Evolutionary conservation across 2,113 vertebrate species (phyloP).

Genomic region (Leucosticte australis): DNA sequence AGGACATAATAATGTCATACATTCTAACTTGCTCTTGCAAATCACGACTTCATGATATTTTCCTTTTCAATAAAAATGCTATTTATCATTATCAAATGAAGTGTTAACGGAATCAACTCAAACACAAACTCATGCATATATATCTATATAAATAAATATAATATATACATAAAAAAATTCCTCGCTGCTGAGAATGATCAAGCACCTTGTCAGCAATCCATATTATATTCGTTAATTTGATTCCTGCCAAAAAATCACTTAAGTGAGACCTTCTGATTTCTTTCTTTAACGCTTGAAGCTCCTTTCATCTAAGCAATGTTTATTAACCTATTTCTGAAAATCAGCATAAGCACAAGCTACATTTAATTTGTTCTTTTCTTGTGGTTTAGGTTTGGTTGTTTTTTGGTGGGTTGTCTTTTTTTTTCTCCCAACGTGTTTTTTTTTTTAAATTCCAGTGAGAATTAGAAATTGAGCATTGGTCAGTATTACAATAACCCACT

Average conservation of each 20-base stretch:
- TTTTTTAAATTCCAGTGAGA: background rate
- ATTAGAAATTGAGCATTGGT: background rate
- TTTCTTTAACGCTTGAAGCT: conserved; percentile 67
- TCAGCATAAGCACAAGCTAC: conserved; percentile 39
- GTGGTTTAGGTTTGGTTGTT: background rate
- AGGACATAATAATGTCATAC: conserved; percentile 63
- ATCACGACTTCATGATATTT: conserved; percentile 72
- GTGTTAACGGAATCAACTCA: conserved; percentile 68
- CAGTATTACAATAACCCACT: background rate
- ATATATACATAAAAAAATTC: conserved; percentile 25
- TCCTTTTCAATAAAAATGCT: conserved; percentile 71
- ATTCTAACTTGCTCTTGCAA: conserved; percentile 70
- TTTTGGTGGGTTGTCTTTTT: background rate
- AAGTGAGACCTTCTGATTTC: conserved; percentile 75
- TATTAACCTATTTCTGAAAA: conserved; percentile 70
- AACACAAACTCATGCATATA: conserved; percentile 25
- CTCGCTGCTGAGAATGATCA: conserved; percentile 67
- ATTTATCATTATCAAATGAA: conserved; percentile 73
- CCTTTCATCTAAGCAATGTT: conserved; percentile 64
- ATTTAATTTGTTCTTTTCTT: conserved; percentile 54
- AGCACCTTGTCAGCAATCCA: conserved; percentile 75
- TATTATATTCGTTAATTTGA: conserved; percentile 76
- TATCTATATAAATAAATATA: conserved; percentile 5
- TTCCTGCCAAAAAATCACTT: conserved; percentile 81
- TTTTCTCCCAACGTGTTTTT: background rate